phyloP scores from a whole-genome alignment of 1,140 invertebrate species.

The Planococcus citri region DNA sequence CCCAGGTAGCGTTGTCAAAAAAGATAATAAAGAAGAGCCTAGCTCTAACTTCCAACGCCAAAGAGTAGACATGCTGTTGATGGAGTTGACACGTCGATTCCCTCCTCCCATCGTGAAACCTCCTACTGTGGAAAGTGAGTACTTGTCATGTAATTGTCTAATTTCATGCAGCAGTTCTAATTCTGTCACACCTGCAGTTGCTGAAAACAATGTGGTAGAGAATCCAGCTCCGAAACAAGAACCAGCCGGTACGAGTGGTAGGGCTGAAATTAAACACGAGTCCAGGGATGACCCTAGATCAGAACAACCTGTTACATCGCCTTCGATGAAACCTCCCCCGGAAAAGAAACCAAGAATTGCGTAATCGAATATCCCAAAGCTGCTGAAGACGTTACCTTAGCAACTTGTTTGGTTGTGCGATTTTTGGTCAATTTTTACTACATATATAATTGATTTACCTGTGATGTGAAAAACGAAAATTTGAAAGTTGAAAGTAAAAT shows the following conservation, averaged over 20 bases:
- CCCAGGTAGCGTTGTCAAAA: slow-evolving; percentile 27
- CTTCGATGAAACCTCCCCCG: slow-evolving; percentile 7
- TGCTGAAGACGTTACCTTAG: not conserved
- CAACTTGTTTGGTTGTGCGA: not conserved
- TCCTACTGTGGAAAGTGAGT: not conserved
- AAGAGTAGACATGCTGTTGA: slow-evolving; percentile 81
- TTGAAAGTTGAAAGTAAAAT: too few relatives aligned
- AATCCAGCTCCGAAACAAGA: not conserved
- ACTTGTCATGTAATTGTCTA: too few relatives aligned
- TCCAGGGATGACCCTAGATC: not conserved
- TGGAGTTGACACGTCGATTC: slow-evolving; percentile 78
- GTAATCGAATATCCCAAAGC: not conserved
- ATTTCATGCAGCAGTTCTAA: too few relatives aligned
- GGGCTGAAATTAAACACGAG: not conserved
- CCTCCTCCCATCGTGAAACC: slow-evolving; percentile 43
- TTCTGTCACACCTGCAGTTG: too few relatives aligned
- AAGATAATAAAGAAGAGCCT: slow-evolving; percentile 66
- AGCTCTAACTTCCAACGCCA: slow-evolving; percentile 85
- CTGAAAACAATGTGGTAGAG: not conserved
- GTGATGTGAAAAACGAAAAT: too few relatives aligned
- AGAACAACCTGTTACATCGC: not conserved
- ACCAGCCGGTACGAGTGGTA: too few relatives aligned
- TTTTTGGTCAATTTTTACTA: too few relatives aligned
- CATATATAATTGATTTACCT: too few relatives aligned
- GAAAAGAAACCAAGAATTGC: not conserved